phyloP scores from a whole-genome alignment of 1,140 invertebrate species.

The Mylabris phalerata region DNA sequence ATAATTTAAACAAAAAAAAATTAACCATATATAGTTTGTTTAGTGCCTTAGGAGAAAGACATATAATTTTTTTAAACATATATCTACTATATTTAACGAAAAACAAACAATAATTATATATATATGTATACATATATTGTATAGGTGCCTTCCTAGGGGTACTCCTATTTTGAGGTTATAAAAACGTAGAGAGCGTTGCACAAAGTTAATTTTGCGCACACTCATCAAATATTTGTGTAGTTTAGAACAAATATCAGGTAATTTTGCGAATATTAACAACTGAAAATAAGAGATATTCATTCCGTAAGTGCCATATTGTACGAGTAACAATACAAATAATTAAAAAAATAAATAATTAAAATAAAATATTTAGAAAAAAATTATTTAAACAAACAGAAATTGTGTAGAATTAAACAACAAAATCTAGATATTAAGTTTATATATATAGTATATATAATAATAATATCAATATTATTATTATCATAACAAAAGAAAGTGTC shows the following conservation, averaged over 20 bases:
- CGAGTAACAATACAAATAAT: slow-evolving; percentile 10
- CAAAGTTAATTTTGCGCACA: background rate
- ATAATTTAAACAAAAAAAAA: too few species aligned
- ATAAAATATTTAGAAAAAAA: slow-evolving; percentile 8
- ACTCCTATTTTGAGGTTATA: background rate
- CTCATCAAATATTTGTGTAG: background rate
- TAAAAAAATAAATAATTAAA: slow-evolving; percentile 12
- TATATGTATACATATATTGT: too few species aligned
- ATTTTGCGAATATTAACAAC: background rate
- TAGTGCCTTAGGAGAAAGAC: slow-evolving; percentile 31
- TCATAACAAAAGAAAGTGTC: slow-evolving; percentile 17
- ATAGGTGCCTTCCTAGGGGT: background rate
- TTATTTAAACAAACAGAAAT: too few species aligned
- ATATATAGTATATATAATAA: background rate
- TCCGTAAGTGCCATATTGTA: slow-evolving; percentile 31
- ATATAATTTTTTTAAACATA: slow-evolving; percentile 15
- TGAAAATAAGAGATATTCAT: slow-evolving; percentile 17
- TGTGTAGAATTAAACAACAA: background rate
- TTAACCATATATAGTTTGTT: background rate
- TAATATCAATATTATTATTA: background rate
- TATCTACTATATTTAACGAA: too few species aligned
- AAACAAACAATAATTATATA: too few species aligned
- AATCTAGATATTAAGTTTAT: slow-evolving; percentile 1
- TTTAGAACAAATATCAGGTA: background rate
- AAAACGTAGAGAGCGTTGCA: background rate